A percentile compares a stretch with the other conserved stretches of the same genome.
Evolutionary conservation across 2,888 invertebrate species (phyloP).

Genomic region (Microplitis manilae): DNA sequence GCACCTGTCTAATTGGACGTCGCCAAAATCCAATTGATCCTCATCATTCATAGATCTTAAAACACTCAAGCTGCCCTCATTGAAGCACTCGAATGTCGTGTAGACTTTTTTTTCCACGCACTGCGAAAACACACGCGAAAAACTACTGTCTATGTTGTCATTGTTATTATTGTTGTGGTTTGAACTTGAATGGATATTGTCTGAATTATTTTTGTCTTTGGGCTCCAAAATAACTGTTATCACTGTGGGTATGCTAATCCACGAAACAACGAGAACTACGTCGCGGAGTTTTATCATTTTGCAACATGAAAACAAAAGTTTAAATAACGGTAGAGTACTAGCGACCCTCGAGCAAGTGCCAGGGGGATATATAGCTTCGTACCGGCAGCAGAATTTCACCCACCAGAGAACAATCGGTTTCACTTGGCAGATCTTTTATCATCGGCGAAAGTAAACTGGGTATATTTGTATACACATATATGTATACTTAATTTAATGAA

Average conservation of each 20-base stretch:
- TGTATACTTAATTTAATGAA: slow-evolving; percentile 29
- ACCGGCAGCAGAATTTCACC: slow-evolving; percentile 55
- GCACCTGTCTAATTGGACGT: slow-evolving; percentile 78
- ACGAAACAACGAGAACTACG: slow-evolving; percentile 54
- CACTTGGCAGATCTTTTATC: slow-evolving; percentile 61
- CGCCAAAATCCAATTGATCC: slow-evolving; percentile 79
- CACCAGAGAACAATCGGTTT: slow-evolving; percentile 69
- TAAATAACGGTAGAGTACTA: slow-evolving; percentile 50
- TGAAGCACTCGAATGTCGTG: slow-evolving; percentile 76
- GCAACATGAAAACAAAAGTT: neutral
- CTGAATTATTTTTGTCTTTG: slow-evolving; percentile 39
- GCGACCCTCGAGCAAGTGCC: slow-evolving; percentile 51
- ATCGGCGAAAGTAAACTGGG: slow-evolving; percentile 65
- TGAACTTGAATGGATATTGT: slow-evolving; percentile 42
- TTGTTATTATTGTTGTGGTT: slow-evolving; percentile 51
- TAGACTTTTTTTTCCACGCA: slow-evolving; percentile 60
- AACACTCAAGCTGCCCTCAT: slow-evolving; percentile 79
- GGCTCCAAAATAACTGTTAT: slow-evolving; percentile 65
- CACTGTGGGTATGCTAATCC: slow-evolving; percentile 57
- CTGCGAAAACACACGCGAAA: slow-evolving; percentile 58
- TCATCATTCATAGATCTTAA: slow-evolving; percentile 79
- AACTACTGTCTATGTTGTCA: slow-evolving; percentile 41
- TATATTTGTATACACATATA: neutral
- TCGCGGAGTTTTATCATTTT: slow-evolving; percentile 53
- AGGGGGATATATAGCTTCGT: slow-evolving; percentile 64